A percentile compares a stretch with the other conserved stretches of the same genome.
Evolutionary conservation across 1,140 invertebrate species (phyloP).

Genomic region (Mactra quadrangularis): DNA sequence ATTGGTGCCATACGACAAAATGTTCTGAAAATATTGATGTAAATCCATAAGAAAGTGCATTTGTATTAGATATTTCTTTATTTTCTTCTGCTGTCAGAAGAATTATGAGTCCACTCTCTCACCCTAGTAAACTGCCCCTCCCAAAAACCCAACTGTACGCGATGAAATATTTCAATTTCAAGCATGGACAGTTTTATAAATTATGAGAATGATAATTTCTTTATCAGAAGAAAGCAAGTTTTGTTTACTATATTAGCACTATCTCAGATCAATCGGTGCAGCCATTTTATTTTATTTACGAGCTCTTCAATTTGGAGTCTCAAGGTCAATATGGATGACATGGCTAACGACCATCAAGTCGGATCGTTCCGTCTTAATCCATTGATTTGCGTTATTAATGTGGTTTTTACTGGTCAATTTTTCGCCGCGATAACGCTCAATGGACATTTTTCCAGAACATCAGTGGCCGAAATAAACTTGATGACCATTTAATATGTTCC

Average conservation of each 20-base stretch:
- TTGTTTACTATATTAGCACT: neutral
- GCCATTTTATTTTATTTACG: neutral
- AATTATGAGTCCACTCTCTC: no score
- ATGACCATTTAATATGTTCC: slow-evolving; percentile 36
- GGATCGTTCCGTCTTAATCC: slow-evolving; percentile 1
- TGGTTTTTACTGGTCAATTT: slow-evolving; percentile 44
- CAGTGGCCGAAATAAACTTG: slow-evolving; percentile 20
- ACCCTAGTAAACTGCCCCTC: no score
- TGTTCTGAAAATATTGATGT: no score
- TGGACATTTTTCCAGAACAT: slow-evolving; percentile 40
- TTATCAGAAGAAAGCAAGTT: neutral
- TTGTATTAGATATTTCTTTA: no score
- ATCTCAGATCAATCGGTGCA: neutral
- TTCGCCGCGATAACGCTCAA: slow-evolving; percentile 25
- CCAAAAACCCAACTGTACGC: no score
- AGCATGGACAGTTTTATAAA: neutral
- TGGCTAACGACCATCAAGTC: neutral
- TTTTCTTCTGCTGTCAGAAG: no score
- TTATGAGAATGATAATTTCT: neutral
- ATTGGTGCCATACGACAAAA: no score
- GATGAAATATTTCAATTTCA: no score
- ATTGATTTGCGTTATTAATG: slow-evolving; percentile 32
- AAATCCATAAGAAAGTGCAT: no score
- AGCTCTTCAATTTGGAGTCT: neutral
- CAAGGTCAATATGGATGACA: neutral